These are phyloP conservation scores for Drosophila ficusphila DNA, from an alignment of 1,140 invertebrate species.

Conservation along the genomic window DNA sequence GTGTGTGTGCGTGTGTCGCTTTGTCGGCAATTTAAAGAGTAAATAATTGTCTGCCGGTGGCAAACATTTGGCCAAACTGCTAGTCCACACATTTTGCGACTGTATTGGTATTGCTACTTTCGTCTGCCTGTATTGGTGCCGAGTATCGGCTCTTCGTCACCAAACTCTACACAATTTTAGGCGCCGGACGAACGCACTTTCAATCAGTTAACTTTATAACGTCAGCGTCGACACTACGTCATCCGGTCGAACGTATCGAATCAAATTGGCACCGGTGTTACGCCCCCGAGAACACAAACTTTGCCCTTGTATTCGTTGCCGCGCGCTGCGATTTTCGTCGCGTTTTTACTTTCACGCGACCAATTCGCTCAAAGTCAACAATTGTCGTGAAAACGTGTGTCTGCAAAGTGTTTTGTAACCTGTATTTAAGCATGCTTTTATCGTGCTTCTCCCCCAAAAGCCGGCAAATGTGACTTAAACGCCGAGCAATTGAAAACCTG, in stretches of 20 bases:
- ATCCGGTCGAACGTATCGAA: conserved; percentile 30
- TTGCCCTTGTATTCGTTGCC: conserved; percentile 21
- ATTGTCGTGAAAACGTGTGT: conserved; percentile 17
- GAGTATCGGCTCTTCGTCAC: conserved; percentile 50
- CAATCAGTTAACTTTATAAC: conserved; percentile 79
- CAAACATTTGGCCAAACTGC: conserved; percentile 58
- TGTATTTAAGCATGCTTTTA: not conserved
- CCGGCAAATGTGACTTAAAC: conserved; percentile 18
- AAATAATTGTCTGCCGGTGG: conserved; percentile 57
- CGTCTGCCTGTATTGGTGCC: conserved; percentile 5
- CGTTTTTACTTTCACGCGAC: conserved; percentile 68
- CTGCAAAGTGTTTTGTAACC: conserved; percentile 6
- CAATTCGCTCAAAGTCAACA: conserved; percentile 32
- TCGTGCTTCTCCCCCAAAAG: not conserved
- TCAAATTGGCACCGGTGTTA: not conserved
- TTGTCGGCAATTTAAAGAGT: conserved; percentile 71
- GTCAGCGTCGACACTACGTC: conserved; percentile 75
- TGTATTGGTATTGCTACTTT: conserved; percentile 23
- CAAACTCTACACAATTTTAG: conserved; percentile 80
- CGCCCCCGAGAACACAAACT: conserved; percentile 8
- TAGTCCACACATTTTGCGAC: conserved; percentile 32
- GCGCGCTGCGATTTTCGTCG: conserved; percentile 17
- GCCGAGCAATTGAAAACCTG: conserved; percentile 23
- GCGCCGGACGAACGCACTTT: conserved; percentile 74
- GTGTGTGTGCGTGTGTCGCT: conserved; percentile 30